Percentiles rank a stretch among this genome's conserved stretches.
phyloP scores from a whole-genome alignment of 2,113 vertebrate species.

The Seriola quinqueradiata region DNA sequence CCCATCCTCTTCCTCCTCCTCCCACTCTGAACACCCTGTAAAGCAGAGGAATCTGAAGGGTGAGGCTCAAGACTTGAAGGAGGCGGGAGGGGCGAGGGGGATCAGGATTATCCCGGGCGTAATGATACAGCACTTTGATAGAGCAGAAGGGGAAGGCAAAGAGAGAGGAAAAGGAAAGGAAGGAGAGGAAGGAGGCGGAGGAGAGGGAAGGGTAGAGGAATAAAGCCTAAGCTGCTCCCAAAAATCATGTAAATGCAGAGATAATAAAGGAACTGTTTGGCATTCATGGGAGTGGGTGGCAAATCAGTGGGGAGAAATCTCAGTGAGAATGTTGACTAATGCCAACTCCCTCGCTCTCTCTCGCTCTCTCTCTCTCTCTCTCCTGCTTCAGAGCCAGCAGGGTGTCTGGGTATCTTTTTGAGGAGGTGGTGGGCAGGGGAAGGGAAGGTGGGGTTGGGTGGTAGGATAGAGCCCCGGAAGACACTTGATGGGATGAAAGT shows the following conservation, averaged over 20 bases:
- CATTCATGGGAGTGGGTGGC: conserved; percentile 81
- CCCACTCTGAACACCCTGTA: conserved; percentile 48
- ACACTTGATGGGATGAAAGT: conserved; percentile 37
- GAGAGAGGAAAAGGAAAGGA: conserved; percentile 4
- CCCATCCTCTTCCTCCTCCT: neutral
- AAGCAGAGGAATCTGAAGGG: conserved; percentile 58
- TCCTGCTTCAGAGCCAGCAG: conserved; percentile 61
- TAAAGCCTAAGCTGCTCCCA: conserved; percentile 72
- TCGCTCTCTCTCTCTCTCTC: conserved; percentile 14
- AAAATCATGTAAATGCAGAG: conserved; percentile 82
- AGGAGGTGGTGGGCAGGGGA: conserved; percentile 26
- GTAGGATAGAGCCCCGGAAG: conserved; percentile 32
- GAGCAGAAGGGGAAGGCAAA: conserved; percentile 44
- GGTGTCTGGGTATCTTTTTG: conserved; percentile 49
- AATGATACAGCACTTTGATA: conserved; percentile 86
- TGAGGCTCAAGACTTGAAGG: conserved; percentile 53
- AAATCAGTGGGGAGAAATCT: conserved; percentile 76
- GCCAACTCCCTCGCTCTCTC: conserved; percentile 38
- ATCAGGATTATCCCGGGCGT: conserved; percentile 79
- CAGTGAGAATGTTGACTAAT: conserved; percentile 67
- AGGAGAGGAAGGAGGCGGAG: conserved; percentile 1
- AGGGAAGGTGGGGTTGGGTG: neutral
- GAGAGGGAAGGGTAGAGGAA: conserved; percentile 50
- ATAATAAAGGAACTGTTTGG: conserved; percentile 84
- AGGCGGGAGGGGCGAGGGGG: conserved; percentile 45